phyloP scores from a whole-genome alignment of 2,797 vertebrate genomes.

The Peromyscus eremicus region DNA sequence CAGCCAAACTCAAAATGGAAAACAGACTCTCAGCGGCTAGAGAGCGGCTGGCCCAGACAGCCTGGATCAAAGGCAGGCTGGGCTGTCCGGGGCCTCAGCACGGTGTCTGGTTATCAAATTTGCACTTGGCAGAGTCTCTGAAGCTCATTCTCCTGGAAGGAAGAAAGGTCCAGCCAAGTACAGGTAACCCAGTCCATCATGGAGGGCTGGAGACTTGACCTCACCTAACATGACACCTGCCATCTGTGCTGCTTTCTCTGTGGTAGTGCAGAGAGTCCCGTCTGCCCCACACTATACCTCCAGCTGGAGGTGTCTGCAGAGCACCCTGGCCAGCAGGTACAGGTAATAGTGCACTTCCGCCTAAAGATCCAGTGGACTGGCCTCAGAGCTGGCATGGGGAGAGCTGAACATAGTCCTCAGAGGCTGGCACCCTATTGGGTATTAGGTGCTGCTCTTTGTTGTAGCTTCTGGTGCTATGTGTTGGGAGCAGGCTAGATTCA shows the following conservation, averaged over 20 bases:
- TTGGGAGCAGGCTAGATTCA: accelerated
- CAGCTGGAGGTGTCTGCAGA: accelerated
- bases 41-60: conserved; percentile 72
- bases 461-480: background rate
- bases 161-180: background rate
- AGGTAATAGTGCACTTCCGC: accelerated
- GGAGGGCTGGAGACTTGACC: background rate
- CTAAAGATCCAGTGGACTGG: background rate
- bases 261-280: accelerated
- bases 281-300: accelerated
- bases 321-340: background rate
- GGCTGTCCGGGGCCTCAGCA: conserved; percentile 73
- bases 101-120: conserved; percentile 81
- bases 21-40: conserved; percentile 81
- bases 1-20: conserved; percentile 81
- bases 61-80: conserved; percentile 85
- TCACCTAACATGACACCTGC: background rate
- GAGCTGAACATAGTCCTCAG: accelerated
- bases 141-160: conserved; percentile 60
- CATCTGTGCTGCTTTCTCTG: accelerated
- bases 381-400: accelerated
- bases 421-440: background rate
- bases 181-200: background rate
- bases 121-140: conserved; percentile 75
- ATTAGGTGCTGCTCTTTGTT: background rate